Conservation (phyloP, 2,888 invertebrate genomes). For the Folsomia candida region DNA sequence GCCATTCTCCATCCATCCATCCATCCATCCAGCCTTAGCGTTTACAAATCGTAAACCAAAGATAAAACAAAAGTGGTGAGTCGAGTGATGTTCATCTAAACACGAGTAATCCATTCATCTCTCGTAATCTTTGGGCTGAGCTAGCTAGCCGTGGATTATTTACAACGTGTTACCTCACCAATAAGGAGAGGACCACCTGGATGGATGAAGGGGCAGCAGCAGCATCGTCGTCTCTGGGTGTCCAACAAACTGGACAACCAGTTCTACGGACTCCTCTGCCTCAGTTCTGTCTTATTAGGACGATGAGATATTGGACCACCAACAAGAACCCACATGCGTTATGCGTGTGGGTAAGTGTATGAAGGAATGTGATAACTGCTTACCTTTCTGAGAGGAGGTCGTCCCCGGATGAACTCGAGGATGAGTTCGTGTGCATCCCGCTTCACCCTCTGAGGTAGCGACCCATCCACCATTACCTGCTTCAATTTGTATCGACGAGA, state of each 20-base stretch:
- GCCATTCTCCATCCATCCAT: no score
- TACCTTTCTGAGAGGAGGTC: slow-evolving; percentile 89
- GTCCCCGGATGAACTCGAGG: slow-evolving; percentile 91
- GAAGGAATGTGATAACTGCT: slow-evolving; percentile 43
- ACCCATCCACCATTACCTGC: slow-evolving; percentile 79
- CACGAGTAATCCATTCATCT: slow-evolving; percentile 8
- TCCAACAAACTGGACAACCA: not conserved
- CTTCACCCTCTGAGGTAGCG: slow-evolving; percentile 72
- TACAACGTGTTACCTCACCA: not conserved
- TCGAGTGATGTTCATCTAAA: not conserved
- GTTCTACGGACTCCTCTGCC: not conserved
- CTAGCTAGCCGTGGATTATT: not conserved
- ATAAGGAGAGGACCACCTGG: slow-evolving; percentile 4
- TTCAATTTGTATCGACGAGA: slow-evolving; percentile 82
- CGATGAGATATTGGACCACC: not conserved
- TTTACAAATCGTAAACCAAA: not conserved
- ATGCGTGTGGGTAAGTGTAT: no score
- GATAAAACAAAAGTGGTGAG: not conserved
- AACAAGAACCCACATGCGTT: not conserved
- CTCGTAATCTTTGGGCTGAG: not conserved
- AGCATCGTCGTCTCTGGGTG: not conserved
- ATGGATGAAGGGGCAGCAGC: not conserved
- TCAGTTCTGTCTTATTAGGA: not conserved
- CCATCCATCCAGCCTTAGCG: not conserved
- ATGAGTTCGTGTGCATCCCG: slow-evolving; percentile 95